Evolutionary conservation across 2,888 invertebrate species (phyloP).

Genomic region (Orthosia incerta): DNA sequence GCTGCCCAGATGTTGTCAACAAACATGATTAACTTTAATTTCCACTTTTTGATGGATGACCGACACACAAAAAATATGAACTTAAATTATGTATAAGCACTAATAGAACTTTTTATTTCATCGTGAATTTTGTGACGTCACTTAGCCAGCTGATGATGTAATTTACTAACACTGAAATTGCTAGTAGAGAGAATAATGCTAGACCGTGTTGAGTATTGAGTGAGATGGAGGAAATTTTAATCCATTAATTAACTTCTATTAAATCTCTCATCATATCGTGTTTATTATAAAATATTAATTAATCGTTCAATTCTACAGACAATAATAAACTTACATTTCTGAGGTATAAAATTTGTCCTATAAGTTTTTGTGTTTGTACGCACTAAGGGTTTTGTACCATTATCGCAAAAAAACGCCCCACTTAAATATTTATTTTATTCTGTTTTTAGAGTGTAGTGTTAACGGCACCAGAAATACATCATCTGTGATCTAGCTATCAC

Average conservation of each 20-base stretch:
- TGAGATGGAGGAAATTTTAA: not conserved
- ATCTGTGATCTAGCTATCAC: too few species aligned
- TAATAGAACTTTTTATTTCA: slow-evolving; percentile 21
- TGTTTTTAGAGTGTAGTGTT: too few species aligned
- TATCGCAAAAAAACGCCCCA: too few species aligned
- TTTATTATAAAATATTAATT: not conserved
- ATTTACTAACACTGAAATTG: slow-evolving; percentile 51
- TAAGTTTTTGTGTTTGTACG: too few species aligned
- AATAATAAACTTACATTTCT: not conserved
- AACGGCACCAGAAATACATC: too few species aligned
- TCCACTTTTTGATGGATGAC: slow-evolving; percentile 40
- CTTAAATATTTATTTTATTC: too few species aligned
- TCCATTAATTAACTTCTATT: slow-evolving; percentile 15
- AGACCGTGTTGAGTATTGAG: slow-evolving; percentile 25
- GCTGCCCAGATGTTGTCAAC: slow-evolving; percentile 41
- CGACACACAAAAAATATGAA: slow-evolving; percentile 1
- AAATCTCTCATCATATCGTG: not conserved
- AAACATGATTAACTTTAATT: slow-evolving; percentile 44
- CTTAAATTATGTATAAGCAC: slow-evolving; percentile 36
- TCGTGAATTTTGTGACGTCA: slow-evolving; percentile 38
- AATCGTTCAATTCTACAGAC: not conserved
- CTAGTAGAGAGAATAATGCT: slow-evolving; percentile 38
- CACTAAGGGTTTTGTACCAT: too few species aligned
- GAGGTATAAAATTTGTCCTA: not conserved
- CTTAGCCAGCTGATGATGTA: slow-evolving; percentile 20